Evolutionary conservation across 2,797 vertebrate species (phyloP), one percentile per base, ranked within the genome.

Genomic region (Danio aesculapii): DNA sequence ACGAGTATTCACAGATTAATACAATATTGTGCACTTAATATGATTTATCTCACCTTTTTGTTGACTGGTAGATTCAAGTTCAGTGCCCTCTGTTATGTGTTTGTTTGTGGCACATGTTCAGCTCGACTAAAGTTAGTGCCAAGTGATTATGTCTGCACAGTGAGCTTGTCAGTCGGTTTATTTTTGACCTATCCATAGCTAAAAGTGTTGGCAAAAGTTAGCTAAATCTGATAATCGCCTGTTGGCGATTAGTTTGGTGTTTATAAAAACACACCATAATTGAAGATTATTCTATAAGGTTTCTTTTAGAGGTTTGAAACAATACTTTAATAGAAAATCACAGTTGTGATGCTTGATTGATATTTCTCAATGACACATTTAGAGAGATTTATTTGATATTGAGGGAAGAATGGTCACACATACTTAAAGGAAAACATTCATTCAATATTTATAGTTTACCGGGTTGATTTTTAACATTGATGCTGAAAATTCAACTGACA

Each of bases 1-100:
- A 75, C 43, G 72, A 17, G 49, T 50, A 50, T 72, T 46, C 39
- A 53, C 8, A 43, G 68, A 30, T n/a, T 58, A 21, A 58, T 69
- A 9, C 66, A 39, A 68, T 57, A 13, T 59, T 47, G 39, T 63
- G 4, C 39, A n/a, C 39, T 9, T 9, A 11, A 16, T 9, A 10
- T 17, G 9, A 6, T 6, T 57, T 57, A 10, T 57, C 17, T 55
- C 12, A 8, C 19, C 10, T 55, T 30, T 57, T 30, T 14, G 43
- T 17, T 6, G 41, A 55, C 16, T 55, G 5, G 30, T 50, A 10
- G 7, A 16, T 30, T 12, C 11, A 21, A 4, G 19, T 17, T 55
- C 0, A 12, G 13, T 43, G 61, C 8, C 39, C 61, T 43, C 43
- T 6, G 19, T 13, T 58, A 3, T 21, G 61, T 63, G 14, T 16